These are phyloP conservation scores for Pristionchus fissidentatus DNA, from an alignment of 2,888 invertebrate genomes.

Conservation along the genomic window DNA sequence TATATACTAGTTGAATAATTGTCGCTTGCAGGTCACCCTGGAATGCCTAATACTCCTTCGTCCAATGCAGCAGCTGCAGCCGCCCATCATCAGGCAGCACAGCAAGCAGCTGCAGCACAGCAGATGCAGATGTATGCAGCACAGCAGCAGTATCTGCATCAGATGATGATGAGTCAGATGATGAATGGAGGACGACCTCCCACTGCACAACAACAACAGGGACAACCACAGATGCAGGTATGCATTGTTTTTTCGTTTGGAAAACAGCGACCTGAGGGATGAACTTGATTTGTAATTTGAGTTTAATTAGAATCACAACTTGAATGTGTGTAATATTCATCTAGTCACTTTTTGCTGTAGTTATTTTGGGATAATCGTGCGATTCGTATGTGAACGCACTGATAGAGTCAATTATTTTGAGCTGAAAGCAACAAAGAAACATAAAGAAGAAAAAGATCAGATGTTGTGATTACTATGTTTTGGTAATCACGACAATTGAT, in stretches of 20 bases:
- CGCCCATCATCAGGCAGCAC: no score
- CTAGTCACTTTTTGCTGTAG: no score
- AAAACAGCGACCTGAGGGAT: neutral
- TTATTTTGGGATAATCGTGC: no score
- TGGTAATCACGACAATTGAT: no score
- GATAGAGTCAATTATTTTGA: no score
- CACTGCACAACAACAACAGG: neutral
- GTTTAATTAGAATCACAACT: neutral
- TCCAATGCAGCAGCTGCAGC: no score
- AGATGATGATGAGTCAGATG: constrained; percentile 2
- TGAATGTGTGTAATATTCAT: neutral
- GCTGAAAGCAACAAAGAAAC: no score
- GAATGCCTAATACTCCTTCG: no score
- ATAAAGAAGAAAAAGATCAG: no score
- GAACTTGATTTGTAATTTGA: no score
- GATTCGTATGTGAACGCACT: no score
- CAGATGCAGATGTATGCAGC: neutral
- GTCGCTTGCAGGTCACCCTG: neutral
- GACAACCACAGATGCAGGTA: constrained; percentile 12
- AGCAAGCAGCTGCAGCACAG: neutral
- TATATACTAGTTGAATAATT: neutral
- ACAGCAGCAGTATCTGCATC: neutral
- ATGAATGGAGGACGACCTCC: neutral
- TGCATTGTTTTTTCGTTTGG: neutral
- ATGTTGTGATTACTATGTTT: no score